Evolutionary conservation across 2,113 vertebrate genomes (phyloP), one percentile per base, ranked within the genome.

Genomic region (Ceyx margarethae): DNA sequence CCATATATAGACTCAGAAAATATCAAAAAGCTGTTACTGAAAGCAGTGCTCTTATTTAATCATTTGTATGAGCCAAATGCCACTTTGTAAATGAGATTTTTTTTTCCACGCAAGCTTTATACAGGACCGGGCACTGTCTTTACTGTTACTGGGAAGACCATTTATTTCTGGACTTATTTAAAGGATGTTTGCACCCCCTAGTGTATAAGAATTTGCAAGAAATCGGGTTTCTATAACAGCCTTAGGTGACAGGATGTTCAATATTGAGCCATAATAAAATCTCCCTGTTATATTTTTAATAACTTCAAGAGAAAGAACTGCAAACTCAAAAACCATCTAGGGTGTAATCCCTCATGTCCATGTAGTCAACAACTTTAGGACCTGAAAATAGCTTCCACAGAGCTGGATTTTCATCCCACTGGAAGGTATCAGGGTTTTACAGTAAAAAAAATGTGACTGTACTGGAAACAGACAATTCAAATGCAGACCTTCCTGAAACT

Each of bases 141-240:
- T 25, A 35, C 69, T 40, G 22, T 11, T 25, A 5, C 68, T 9
- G n/a, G 40, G 2, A 68, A 78, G n/a, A 37, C 26, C 12, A 26
- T 80, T 77, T 69, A 18, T 29, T 81, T 86, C 73, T 65, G 69
- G 45, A 19, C 56, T 91, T 77, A 93, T 90, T 84, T 42, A 75
- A 93, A 93, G 95, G 94, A 85, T 73, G 83, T 95, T 90, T 48
- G 96, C 97, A 89, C 97, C 97, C 96, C 76, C 97, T 97, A 90
- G 97, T 90, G 97, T 76, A 76, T 85, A 87, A 77, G 71, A 73
- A 87, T 74, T 91, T 76, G 13, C 37, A 62, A 69, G 75, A 50
- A 78, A 94, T 45, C 50, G 43, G 14, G 11, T 58, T 68, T 81
- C 73, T 57, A 1, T 16, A 50, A 13, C 62, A 65, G 26, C 5